phyloP scores from a whole-genome alignment of 2,797 vertebrate genomes.

The Enoplosus armatus region DNA sequence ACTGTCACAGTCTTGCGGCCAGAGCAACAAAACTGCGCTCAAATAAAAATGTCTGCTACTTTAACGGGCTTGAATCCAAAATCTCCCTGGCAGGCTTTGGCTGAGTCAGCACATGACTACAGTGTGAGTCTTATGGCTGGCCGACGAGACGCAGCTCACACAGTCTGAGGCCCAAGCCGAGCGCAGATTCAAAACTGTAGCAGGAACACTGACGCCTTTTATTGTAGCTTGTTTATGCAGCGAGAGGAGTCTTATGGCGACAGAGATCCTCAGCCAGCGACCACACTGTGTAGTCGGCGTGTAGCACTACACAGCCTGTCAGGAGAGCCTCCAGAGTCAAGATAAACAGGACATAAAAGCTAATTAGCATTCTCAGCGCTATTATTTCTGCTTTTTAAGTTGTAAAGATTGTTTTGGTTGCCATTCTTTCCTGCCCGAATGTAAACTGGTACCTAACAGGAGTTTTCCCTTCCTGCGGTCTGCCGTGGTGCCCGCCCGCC shows the following conservation, averaged over 20 bases:
- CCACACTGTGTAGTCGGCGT: conserved; percentile 17
- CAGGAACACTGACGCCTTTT: conserved; percentile 55
- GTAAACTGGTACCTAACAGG: background rate
- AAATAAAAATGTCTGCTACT: background rate
- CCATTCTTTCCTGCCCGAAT: conserved; percentile 12
- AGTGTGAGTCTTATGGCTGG: conserved; percentile 15
- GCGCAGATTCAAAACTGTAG: conserved; percentile 4
- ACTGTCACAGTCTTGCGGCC: background rate
- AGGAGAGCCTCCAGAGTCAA: background rate
- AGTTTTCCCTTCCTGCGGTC: conserved; percentile 46
- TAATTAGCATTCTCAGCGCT: conserved; percentile 2
- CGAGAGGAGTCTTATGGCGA: conserved; percentile 34
- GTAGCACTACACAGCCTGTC: background rate
- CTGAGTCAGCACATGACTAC: conserved; percentile 19
- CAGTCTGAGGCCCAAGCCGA: conserved; percentile 23
- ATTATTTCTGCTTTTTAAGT: conserved; percentile 19
- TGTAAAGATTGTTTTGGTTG: conserved; percentile 1
- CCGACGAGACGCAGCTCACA: conserved; percentile 35
- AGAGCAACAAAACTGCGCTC: background rate
- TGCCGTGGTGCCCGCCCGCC: conserved; percentile 23
- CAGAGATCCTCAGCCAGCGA: conserved; percentile 17
- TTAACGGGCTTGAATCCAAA: background rate
- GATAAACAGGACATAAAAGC: conserved; percentile 17
- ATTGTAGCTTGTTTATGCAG: conserved; percentile 32
- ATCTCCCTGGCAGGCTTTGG: background rate